These are phyloP conservation scores for Rhodinocichla rosea DNA, from an alignment of 2,113 vertebrate genomes.

Conservation along the genomic window DNA sequence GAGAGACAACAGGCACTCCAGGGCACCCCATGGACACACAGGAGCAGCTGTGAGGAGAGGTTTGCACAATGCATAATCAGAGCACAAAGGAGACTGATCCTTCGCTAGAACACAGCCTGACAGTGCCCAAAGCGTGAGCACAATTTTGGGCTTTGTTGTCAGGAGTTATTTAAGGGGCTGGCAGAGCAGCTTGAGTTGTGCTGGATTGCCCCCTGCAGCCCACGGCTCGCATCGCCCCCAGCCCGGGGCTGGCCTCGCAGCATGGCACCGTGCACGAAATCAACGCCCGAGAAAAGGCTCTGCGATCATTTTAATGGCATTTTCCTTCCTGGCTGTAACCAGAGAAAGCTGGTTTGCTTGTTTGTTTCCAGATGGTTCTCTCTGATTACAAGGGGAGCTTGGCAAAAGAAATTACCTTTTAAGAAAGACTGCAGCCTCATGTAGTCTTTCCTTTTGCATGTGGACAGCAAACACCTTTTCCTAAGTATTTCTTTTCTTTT, in stretches of 20 bases:
- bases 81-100: constrained; percentile 48
- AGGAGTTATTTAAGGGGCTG: background rate
- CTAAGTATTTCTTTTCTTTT: constrained; percentile 39
- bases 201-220: constrained; percentile 75
- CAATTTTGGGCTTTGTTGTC: constrained; percentile 69
- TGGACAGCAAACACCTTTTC: constrained; percentile 15
- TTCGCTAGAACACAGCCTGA: constrained; percentile 15
- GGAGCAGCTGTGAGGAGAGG: background rate
- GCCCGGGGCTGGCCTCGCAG: background rate
- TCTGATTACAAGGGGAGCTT: background rate
- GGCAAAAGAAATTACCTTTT: constrained; percentile 34
- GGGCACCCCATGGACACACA: background rate
- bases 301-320: background rate
- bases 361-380: constrained; percentile 20
- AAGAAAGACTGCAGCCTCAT: background rate
- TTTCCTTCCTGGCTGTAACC: background rate
- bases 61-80: constrained; percentile 52
- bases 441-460: background rate
- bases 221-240: background rate
- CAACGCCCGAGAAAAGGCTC: background rate
- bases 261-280: rapidly evolving
- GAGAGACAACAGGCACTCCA: rapidly evolving
- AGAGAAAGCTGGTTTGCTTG: background rate
- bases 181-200: constrained; percentile 22
- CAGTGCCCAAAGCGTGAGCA: constrained; percentile 25